A percentile compares a stretch with the other conserved stretches of the same genome.
phyloP scores from a whole-genome alignment of 2,797 vertebrate genomes.

The Siniperca scherzeri region DNA sequence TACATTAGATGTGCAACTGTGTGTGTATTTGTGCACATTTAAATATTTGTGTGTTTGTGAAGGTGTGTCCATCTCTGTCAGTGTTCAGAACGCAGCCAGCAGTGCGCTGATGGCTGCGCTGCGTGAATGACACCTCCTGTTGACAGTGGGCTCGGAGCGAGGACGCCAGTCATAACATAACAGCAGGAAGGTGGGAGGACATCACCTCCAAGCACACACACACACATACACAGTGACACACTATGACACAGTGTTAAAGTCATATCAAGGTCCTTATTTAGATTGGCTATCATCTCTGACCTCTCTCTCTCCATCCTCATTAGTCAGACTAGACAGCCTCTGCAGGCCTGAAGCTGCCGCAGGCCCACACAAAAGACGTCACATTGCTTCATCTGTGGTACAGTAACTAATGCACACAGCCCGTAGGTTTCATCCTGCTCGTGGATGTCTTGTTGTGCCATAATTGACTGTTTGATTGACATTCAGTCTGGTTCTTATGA shows the following conservation, averaged over 20 bases:
- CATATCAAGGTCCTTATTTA: constrained; percentile 84
- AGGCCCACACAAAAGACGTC: constrained; percentile 79
- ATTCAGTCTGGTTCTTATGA: constrained; percentile 45
- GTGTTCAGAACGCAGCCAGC: constrained; percentile 58
- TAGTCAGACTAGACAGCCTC: constrained; percentile 78
- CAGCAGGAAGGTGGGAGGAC: constrained; percentile 83
- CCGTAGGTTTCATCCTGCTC: constrained; percentile 55
- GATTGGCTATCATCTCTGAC: constrained; percentile 83
- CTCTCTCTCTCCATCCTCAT: constrained; percentile 81
- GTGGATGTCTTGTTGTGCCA: constrained; percentile 48
- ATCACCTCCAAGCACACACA: constrained; percentile 73
- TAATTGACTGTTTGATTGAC: constrained; percentile 74
- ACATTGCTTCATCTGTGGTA: constrained; percentile 75
- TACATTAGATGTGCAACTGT: constrained; percentile 37
- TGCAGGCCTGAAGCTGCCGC: constrained; percentile 68
- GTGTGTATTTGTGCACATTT: constrained; percentile 18
- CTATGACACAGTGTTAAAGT: constrained; percentile 81
- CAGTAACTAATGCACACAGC: constrained; percentile 70
- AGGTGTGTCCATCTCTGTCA: constrained; percentile 58
- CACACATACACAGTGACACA: constrained; percentile 66
- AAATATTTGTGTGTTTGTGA: constrained; percentile 15
- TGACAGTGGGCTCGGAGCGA: constrained; percentile 77
- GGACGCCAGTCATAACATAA: constrained; percentile 82
- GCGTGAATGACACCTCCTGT: constrained; percentile 76
- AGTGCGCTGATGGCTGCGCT: constrained; percentile 69